Percentiles rank a stretch among this genome's conserved stretches.
Conservation (phyloP, 2,113 vertebrate genomes). For the Notarius quadriscutis region DNA sequence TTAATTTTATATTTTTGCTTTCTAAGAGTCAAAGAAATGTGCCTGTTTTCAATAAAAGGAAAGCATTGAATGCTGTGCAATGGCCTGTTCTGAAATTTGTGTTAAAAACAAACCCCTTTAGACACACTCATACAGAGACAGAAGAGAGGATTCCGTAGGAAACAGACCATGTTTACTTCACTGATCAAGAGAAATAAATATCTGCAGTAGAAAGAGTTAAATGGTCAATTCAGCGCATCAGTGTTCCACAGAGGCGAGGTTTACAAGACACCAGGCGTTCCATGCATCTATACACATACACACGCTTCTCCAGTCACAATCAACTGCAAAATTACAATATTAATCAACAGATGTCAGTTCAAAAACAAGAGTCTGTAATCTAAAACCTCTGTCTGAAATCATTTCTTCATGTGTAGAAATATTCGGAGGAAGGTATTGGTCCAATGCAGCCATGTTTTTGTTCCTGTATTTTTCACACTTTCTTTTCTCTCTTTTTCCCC, state of each 20-base stretch:
- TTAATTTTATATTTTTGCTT: slow-evolving; percentile 82
- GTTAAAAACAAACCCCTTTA: background rate
- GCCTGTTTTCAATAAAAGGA: slow-evolving; percentile 70
- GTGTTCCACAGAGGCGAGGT: slow-evolving; percentile 68
- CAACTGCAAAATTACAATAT: slow-evolving; percentile 88
- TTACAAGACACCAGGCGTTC: slow-evolving; percentile 72
- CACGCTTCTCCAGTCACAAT: slow-evolving; percentile 65
- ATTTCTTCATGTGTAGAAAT: slow-evolving; percentile 77
- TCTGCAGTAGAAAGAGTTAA: slow-evolving; percentile 79
- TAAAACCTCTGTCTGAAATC: slow-evolving; percentile 75
- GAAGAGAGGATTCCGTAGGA: slow-evolving; percentile 63
- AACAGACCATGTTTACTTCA: slow-evolving; percentile 79
- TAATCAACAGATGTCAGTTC: slow-evolving; percentile 88
- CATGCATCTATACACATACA: slow-evolving; percentile 62
- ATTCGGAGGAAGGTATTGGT: slow-evolving; percentile 79
- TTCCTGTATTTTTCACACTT: slow-evolving; percentile 61
- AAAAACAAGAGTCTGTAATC: slow-evolving; percentile 85
- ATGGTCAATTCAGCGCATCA: slow-evolving; percentile 65
- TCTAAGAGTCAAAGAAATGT: slow-evolving; percentile 74
- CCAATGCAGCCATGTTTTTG: slow-evolving; percentile 71
- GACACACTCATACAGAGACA: slow-evolving; percentile 37
- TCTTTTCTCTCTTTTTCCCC: slow-evolving; percentile 59
- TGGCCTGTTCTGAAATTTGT: background rate
- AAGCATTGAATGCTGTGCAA: slow-evolving; percentile 60
- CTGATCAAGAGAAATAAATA: slow-evolving; percentile 84